phyloP scores from a whole-genome alignment of 2,888 invertebrate genomes.

The Bembecia ichneumoniformis region DNA sequence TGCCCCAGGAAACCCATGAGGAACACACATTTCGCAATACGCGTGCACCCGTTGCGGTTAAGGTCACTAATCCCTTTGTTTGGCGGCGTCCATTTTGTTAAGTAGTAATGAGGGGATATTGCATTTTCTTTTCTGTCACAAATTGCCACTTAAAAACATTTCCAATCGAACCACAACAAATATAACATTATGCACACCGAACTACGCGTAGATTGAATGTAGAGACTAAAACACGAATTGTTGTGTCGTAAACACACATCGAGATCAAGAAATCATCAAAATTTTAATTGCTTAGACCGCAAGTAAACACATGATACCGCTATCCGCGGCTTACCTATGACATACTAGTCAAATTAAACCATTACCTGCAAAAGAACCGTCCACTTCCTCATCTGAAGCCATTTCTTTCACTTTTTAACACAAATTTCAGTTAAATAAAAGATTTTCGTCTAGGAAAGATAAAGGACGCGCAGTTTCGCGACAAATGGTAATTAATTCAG shows the following conservation, averaged over 20 bases:
- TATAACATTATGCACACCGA: constrained; percentile 29
- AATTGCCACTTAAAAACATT: constrained; percentile 71
- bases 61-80: constrained; percentile 81
- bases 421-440: constrained; percentile 44
- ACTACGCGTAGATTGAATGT: constrained; percentile 20
- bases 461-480: constrained; percentile 73
- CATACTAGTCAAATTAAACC: constrained; percentile 64
- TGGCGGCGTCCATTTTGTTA: constrained; percentile 85
- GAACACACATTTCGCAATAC: constrained; percentile 32
- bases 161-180: constrained; percentile 61
- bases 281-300: constrained; percentile 70
- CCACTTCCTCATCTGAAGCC: constrained; percentile 92
- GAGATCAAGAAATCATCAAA: constrained; percentile 44
- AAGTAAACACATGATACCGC: constrained; percentile 75
- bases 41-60: constrained; percentile 61
- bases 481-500: constrained; percentile 73
- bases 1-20: constrained; percentile 28
- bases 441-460: constrained; percentile 60
- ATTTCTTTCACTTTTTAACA: constrained; percentile 69
- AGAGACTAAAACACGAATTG: constrained; percentile 15
- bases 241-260: constrained; percentile 15
- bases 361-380: constrained; percentile 90
- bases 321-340: constrained; percentile 74
- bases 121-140: constrained; percentile 76
- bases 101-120: constrained; percentile 79